phyloP scores from a whole-genome alignment of 1,140 invertebrate genomes.

The Brachionus rubens region DNA sequence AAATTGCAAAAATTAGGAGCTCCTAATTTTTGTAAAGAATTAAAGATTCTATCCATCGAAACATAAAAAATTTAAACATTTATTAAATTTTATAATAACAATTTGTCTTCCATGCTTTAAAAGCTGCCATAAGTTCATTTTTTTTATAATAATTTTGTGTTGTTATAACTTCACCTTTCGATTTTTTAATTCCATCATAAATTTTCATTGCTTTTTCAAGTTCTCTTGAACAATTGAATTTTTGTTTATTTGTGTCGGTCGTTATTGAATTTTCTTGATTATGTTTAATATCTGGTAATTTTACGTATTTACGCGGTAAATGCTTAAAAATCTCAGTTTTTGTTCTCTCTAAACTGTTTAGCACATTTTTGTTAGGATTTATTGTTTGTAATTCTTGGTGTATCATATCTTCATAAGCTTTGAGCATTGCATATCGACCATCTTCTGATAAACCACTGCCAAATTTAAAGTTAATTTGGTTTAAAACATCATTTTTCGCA shows the following conservation, averaged over 20 bases:
- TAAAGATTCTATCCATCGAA: no score
- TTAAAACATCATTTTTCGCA: constrained; percentile 4
- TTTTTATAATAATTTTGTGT: constrained; percentile 37
- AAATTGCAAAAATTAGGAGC: no score
- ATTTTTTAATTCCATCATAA: constrained; percentile 39
- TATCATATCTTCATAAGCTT: constrained; percentile 33
- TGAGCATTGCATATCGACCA: constrained; percentile 42
- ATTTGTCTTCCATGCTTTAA: constrained; percentile 29
- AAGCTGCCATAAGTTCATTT: background rate
- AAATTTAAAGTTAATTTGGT: constrained; percentile 27
- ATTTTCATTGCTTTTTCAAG: constrained; percentile 37
- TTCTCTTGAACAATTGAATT: constrained; percentile 5
- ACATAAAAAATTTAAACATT: no score
- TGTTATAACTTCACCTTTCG: constrained; percentile 5
- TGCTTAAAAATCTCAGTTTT: constrained; percentile 34
- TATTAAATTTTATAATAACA: constrained; percentile 9
- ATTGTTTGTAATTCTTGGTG: background rate
- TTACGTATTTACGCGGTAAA: background rate
- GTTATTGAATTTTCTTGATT: background rate
- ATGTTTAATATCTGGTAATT: background rate
- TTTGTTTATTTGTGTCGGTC: background rate
- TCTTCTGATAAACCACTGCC: constrained; percentile 22
- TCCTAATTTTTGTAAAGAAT: no score
- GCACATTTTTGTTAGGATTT: background rate
- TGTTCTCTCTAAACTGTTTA: background rate